These are phyloP conservation scores for Emmelina monodactyla DNA, from an alignment of 2,888 invertebrate species.

Conservation along the genomic window DNA sequence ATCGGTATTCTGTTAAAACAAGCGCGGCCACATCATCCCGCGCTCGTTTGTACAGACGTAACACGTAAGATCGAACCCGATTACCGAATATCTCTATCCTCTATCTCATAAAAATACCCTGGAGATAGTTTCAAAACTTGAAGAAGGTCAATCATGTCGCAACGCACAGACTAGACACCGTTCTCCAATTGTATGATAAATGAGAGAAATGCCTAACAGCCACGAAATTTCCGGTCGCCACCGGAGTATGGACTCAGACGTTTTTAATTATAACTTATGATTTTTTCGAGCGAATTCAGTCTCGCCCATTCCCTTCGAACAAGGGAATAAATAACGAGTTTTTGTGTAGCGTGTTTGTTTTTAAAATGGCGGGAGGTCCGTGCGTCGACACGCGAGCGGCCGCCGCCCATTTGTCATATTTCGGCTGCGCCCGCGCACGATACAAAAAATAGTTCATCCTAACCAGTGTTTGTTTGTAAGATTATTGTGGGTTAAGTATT, in stretches of 20 bases:
- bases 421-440: constrained; percentile 32
- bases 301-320: constrained; percentile 57
- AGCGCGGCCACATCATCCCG: constrained; percentile 25
- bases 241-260: constrained; percentile 25
- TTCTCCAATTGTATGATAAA: constrained; percentile 1
- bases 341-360: constrained; percentile 63
- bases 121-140: not conserved
- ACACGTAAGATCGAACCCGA: constrained; percentile 28
- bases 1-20: constrained; percentile 64
- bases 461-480: constrained; percentile 56
- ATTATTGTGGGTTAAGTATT: constrained; percentile 58
- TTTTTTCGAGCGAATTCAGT: constrained; percentile 60
- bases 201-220: not conserved
- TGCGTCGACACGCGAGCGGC: constrained; percentile 61
- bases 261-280: constrained; percentile 63
- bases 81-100: constrained; percentile 23
- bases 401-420: constrained; percentile 64
- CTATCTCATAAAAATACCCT: constrained; percentile 29
- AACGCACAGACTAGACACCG: not conserved
- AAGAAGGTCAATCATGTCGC: not conserved
- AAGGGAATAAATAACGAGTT: constrained; percentile 63
- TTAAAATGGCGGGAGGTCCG: constrained; percentile 66
- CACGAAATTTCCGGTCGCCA: not conserved
- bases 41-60: not conserved
- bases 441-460: constrained; percentile 61